phyloP scores from a whole-genome alignment of 2,797 vertebrate genomes.

The Falco naumanni region DNA sequence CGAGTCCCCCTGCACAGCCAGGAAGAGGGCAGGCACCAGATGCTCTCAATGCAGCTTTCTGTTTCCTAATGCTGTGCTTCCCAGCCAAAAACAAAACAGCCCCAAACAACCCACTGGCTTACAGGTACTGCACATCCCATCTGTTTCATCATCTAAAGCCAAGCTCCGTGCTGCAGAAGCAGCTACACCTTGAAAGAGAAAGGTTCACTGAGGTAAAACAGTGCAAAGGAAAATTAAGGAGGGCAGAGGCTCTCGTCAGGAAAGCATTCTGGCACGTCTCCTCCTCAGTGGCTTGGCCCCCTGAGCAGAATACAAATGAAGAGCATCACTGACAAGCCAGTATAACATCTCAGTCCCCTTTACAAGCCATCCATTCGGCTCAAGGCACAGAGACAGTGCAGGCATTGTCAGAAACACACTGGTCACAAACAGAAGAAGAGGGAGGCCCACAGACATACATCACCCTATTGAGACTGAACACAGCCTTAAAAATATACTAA shows the following conservation, averaged over 20 bases:
- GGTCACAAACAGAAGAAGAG: conserved; percentile 21
- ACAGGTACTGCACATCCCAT: not conserved
- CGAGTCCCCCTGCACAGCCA: not conserved
- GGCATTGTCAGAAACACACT: conserved; percentile 57
- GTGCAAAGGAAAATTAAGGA: not conserved
- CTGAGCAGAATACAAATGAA: conserved; percentile 69
- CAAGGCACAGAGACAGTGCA: conserved; percentile 51
- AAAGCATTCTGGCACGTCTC: not conserved
- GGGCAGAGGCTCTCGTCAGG: not conserved
- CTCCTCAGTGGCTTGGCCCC: not conserved
- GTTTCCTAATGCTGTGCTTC: not conserved
- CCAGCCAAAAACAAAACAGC: not conserved
- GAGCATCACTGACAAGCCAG: conserved; percentile 17
- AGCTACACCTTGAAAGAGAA: not conserved
- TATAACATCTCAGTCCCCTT: not conserved
- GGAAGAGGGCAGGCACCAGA: not conserved
- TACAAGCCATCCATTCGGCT: conserved; percentile 3
- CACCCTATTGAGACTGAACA: conserved; percentile 7
- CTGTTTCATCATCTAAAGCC: not conserved
- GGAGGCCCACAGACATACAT: conserved; percentile 40
- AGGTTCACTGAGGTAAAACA: not conserved
- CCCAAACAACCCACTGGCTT: not conserved
- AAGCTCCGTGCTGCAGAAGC: not conserved
- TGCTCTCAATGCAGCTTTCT: conserved; percentile 13
- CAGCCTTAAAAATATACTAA: conserved; percentile 49